Conservation (phyloP, 2,888 invertebrate genomes). For the Ophion ventricosus region DNA sequence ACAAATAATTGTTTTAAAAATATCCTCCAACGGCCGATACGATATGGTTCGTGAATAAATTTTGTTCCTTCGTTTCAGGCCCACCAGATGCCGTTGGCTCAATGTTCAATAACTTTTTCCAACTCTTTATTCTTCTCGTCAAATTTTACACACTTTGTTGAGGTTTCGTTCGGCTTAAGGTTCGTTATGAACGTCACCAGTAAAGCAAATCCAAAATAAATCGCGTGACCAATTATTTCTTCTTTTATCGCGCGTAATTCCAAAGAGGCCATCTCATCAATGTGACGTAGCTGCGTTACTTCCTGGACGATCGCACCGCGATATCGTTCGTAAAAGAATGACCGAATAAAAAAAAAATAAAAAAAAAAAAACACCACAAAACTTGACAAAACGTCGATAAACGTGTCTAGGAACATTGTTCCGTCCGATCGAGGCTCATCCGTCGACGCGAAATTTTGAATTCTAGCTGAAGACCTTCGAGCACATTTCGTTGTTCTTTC, state of each 20-base stretch:
- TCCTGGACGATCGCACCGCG: too few relatives aligned
- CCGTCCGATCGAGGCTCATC: too few relatives aligned
- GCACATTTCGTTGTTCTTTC: slow-evolving; percentile 92
- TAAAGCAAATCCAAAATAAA: neutral
- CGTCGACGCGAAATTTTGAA: too few relatives aligned
- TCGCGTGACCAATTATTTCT: neutral
- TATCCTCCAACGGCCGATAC: neutral
- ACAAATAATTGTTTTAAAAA: neutral
- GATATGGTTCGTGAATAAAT: neutral
- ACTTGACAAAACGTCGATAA: too few relatives aligned
- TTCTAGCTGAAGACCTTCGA: slow-evolving; percentile 79
- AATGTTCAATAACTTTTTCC: too few relatives aligned
- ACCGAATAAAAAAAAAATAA: too few relatives aligned
- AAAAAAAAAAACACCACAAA: too few relatives aligned
- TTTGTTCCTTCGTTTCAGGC: neutral
- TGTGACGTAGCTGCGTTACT: neutral
- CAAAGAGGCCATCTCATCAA: neutral
- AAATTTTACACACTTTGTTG: neutral
- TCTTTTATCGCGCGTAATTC: neutral
- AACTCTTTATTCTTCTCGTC: too few relatives aligned
- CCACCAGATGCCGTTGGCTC: too few relatives aligned
- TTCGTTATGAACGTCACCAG: neutral
- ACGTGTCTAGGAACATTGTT: too few relatives aligned
- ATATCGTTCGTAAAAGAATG: too few relatives aligned
- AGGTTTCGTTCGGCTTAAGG: neutral